A percentile compares a stretch with the other conserved stretches of the same genome.
These are phyloP conservation scores for Clitarchus hookeri DNA, from an alignment of 2,888 invertebrate genomes.

Conservation along the genomic window DNA sequence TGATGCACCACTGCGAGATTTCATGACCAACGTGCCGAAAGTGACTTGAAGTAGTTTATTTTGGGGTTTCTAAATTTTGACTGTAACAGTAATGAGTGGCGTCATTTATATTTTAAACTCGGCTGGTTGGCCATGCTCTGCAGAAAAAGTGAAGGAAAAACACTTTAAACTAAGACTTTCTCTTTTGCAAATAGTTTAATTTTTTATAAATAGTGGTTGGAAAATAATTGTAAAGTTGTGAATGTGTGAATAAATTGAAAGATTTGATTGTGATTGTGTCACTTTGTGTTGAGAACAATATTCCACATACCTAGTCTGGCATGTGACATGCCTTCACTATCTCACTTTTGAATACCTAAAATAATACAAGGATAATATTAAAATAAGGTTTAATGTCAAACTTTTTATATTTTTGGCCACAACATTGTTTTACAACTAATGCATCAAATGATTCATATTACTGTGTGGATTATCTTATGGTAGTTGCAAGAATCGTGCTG, in stretches of 20 bases:
- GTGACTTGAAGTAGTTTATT: conserved; percentile 5
- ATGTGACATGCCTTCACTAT: too few species aligned
- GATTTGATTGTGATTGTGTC: neutral
- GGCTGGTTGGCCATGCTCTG: neutral
- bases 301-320: too few species aligned
- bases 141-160: too few species aligned
- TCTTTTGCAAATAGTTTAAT: neutral
- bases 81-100: neutral
- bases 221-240: neutral
- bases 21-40: neutral
- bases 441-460: too few species aligned
- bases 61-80: neutral
- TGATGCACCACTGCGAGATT: neutral
- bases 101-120: neutral
- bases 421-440: too few species aligned
- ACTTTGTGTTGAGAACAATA: too few species aligned
- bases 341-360: too few species aligned
- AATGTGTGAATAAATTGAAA: neutral
- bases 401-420: too few species aligned
- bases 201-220: neutral
- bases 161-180: neutral
- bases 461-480: too few species aligned
- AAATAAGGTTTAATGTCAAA: too few species aligned
- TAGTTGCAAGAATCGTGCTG: too few species aligned
- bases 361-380: too few species aligned